These are phyloP conservation scores for Phyllostomus discolor DNA, from an alignment of 2,113 vertebrate species.

Conservation along the genomic window DNA sequence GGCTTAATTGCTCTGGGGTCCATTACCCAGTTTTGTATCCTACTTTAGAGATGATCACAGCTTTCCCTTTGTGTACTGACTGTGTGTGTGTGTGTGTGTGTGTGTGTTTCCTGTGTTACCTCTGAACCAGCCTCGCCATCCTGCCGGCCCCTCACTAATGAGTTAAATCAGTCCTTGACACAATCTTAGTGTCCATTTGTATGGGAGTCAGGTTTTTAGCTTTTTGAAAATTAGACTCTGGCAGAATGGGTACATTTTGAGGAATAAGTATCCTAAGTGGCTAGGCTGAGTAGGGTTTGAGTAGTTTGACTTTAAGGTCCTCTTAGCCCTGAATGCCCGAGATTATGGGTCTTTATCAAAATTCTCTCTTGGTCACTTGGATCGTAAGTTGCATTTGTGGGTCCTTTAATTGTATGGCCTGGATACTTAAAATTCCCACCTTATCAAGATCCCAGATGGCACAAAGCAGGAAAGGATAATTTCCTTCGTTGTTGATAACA, in stretches of 20 bases:
- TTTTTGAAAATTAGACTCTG: neutral
- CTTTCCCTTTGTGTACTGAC: neutral
- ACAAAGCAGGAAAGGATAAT: neutral
- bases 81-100: neutral
- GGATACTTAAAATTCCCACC: neutral
- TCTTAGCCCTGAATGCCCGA: neutral
- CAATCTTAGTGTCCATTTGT: neutral
- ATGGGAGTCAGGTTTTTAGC: neutral
- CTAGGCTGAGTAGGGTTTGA: neutral
- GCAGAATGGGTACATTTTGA: neutral
- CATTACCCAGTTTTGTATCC: neutral
- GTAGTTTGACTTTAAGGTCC: neutral
- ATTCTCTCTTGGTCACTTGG: neutral
- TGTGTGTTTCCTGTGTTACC: neutral
- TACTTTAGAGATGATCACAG: neutral
- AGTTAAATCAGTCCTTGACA: neutral
- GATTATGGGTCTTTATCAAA: neutral
- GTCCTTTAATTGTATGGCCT: neutral
- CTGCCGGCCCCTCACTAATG: neutral
- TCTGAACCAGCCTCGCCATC: neutral
- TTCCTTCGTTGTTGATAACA: neutral
- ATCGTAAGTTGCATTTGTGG: neutral
- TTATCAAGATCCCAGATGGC: neutral
- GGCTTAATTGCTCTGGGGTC: neutral
- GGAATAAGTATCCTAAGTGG: neutral